Evolutionary conservation across 2,113 vertebrate species (phyloP), one percentile per base, ranked within the genome.

Genomic region (Puffinus mauretanicus): DNA sequence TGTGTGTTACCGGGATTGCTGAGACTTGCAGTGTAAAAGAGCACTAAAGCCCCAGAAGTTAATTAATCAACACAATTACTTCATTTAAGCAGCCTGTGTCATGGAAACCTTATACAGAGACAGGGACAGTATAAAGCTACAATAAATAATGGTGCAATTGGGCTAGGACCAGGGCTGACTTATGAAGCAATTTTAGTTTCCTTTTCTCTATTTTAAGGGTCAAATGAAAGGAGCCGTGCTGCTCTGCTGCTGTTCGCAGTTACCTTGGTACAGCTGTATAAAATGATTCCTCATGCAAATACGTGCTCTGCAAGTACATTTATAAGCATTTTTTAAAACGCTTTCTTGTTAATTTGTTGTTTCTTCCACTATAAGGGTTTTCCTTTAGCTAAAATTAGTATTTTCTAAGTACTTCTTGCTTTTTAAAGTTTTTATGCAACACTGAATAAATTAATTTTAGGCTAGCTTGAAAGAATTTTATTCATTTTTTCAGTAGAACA

Each of bases 271-370:
- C 32, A 30, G 78, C 65, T 46, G 7, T 4, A 9, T 7, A 4
- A 26, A 54, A 8, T 1, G 32, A 19, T 32, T n/a, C 58, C 71
- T 38, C 8, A 2, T 8, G 21, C 20, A 16, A 15, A 44, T 6
- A 7, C 29, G 8, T 0, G 1, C 27, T 42, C 16, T 21, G 22
- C 42, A 13, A 16, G 32, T 5, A 8, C 11, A 10, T 12, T 25
- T 49, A 14, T 16, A 12, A 42, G 29, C 21, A 1, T 11, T 24
- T 58, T 47, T 36, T 6, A 0, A 55, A 44, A 36, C 3, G 15
- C 2, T 11, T 7, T 27, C 27, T 19, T 32, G 10, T 69, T 26
- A 30, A n/a, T 42, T 38, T 76, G 40, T 40, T 51, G 20, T 14
- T 66, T 51, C 20, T 66, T 64, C 71, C 13, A 13, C 24, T 47